Conservation (phyloP, 2,888 invertebrate genomes). For the Nipponacmea schrenckii region DNA sequence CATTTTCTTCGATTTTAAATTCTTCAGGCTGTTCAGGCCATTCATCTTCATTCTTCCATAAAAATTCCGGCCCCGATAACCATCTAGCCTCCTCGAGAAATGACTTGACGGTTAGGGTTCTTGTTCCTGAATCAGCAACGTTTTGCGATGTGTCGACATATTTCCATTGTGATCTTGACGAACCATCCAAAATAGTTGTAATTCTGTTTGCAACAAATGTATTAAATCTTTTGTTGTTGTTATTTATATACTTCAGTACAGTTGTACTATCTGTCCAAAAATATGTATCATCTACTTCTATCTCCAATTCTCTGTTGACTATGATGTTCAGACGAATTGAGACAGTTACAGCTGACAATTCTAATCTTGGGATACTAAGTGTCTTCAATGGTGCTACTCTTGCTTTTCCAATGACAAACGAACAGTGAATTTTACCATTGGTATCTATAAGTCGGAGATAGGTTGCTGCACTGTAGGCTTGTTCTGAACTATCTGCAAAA, state of each 20-base stretch:
- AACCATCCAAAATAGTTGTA: slow-evolving; percentile 3
- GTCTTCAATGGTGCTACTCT: slow-evolving; percentile 17
- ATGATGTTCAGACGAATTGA: slow-evolving; percentile 8
- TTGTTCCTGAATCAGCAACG: slow-evolving; percentile 28
- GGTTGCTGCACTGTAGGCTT: slow-evolving; percentile 12
- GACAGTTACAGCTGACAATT: slow-evolving; percentile 15
- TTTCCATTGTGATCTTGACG: slow-evolving; percentile 24
- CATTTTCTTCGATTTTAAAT: background rate
- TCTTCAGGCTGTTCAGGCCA: background rate
- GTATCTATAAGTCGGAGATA: slow-evolving; percentile 10
- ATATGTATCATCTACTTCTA: slow-evolving; percentile 2
- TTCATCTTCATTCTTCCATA: slow-evolving; percentile 5
- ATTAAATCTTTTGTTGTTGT: slow-evolving; percentile 12
- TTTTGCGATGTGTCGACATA: slow-evolving; percentile 26
- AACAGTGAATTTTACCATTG: slow-evolving; percentile 7
- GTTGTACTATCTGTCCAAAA: slow-evolving; percentile 23
- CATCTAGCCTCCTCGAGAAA: slow-evolving; percentile 18
- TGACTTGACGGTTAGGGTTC: slow-evolving; percentile 10
- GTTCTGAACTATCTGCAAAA: slow-evolving; percentile 19
- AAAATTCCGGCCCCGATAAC: slow-evolving; percentile 30
- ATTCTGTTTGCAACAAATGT: slow-evolving; percentile 10
- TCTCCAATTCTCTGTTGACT: background rate
- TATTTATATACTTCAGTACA: slow-evolving; percentile 17
- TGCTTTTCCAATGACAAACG: slow-evolving; percentile 12
- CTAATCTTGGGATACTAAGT: slow-evolving; percentile 15